Base-by-base conservation (phyloP, 1,140 invertebrate genomes). In the Drosophila grimshawi region DNA sequence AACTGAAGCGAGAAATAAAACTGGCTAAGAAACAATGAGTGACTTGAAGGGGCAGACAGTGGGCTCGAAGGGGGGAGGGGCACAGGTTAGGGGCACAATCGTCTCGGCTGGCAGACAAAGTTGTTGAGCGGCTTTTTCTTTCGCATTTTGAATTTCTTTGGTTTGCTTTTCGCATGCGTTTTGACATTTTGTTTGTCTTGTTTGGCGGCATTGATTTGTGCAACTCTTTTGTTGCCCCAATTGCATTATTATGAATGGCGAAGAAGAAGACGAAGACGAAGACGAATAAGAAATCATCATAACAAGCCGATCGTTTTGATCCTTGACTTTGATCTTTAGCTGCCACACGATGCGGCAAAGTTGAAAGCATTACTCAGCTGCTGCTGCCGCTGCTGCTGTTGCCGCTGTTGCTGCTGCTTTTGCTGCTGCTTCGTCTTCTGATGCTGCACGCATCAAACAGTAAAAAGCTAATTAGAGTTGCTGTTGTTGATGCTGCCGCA, bases 291-390 rank as follows among this genome's bases (percentile, higher is more conserved):
- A 86, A 81, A 78, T 90, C 78, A 85, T 88, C 85, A 89, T 89
- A 88, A 89, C 85, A 88, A 88, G 86, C 74, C 49, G 66, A 79
- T 73, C 56, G 73, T 88, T 80, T 76, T 74, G 86, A 89, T 88
- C 83, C 85, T 88, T 88, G 85, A 80, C 85, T 89, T 88, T 88
- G 85, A 88, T 89, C 80, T 81, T 89, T 75, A 68, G 81, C 81
- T 85, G 81, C 76, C 81, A 78, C 80, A 75, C 67, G 60, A 35
- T 55, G 77, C 85, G 85, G 83, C 62, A 71, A 71, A 88, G 83
- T 89, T 88, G 69, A 88, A 88, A 88, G 83, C 80, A 83, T 82
- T 65, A 64, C 53, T 80, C 69, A 62, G 76, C 73, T 53, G 59
- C 11, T 11, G 3, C 43, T 35, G 8, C 8, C 6, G 46, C 64